Evolutionary conservation across 2,888 invertebrate species (phyloP).

Genomic region (Seladonia tumulorum): DNA sequence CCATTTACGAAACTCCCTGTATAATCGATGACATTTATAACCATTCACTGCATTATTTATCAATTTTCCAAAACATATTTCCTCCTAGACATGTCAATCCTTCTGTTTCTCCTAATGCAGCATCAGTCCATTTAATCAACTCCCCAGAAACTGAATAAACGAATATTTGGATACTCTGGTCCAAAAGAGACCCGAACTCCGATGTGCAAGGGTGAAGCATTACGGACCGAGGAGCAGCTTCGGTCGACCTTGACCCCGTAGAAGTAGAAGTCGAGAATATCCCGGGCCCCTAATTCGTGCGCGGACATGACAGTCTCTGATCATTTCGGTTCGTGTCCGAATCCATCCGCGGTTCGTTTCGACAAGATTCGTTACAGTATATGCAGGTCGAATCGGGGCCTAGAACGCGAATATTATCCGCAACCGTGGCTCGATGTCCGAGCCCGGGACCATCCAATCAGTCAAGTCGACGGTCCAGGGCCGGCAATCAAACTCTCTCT

Average conservation of each 20-base stretch:
- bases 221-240: not conserved
- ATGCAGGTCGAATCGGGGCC: constrained; percentile 45
- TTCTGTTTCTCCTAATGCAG: too few species aligned
- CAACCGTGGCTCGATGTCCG: constrained; percentile 55
- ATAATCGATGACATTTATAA: too few species aligned
- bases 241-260: not conserved
- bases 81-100: too few species aligned
- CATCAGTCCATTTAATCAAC: too few species aligned
- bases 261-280: not conserved
- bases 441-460: constrained; percentile 53
- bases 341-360: constrained; percentile 18
- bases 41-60: too few species aligned
- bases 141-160: too few species aligned
- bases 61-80: too few species aligned
- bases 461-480: constrained; percentile 41
- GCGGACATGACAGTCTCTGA: not conserved
- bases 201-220: too few species aligned
- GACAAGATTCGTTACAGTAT: constrained; percentile 42
- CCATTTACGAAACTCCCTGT: too few species aligned
- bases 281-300: not conserved
- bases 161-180: too few species aligned
- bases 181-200: too few species aligned
- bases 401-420: constrained; percentile 39
- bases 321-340: constrained; percentile 5
- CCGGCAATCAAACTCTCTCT: constrained; percentile 58